phyloP scores from a whole-genome alignment of 2,113 vertebrate species.

The Campylomormyrus numenius region DNA sequence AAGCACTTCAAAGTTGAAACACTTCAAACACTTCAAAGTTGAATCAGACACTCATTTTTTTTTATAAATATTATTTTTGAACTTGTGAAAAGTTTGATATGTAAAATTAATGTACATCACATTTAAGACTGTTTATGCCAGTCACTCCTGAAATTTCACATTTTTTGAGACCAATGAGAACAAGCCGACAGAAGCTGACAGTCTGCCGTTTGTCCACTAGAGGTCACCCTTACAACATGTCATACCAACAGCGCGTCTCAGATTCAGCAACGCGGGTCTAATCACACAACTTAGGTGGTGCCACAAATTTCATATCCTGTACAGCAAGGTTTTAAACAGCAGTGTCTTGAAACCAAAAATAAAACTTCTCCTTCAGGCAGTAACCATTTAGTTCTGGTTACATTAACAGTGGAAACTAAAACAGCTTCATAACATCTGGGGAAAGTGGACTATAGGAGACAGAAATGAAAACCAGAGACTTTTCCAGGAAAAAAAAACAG shows the following conservation, averaged over 20 bases:
- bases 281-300: background rate
- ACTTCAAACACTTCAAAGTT: background rate
- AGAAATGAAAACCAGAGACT: background rate
- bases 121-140: background rate
- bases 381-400: background rate
- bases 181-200: background rate
- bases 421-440: background rate
- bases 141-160: background rate
- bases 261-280: background rate
- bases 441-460: background rate
- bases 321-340: background rate
- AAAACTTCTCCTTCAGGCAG: background rate
- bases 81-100: background rate
- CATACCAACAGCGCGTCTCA: background rate
- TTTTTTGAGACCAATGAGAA: background rate
- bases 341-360: background rate
- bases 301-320: background rate
- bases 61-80: background rate
- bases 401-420: background rate
- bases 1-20: background rate
- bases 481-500: background rate
- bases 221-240: constrained; percentile 53
- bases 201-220: constrained; percentile 50
- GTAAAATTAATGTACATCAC: background rate
- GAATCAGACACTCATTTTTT: background rate